phyloP scores from a whole-genome alignment of 1,140 invertebrate genomes.

The Delia radicum region DNA sequence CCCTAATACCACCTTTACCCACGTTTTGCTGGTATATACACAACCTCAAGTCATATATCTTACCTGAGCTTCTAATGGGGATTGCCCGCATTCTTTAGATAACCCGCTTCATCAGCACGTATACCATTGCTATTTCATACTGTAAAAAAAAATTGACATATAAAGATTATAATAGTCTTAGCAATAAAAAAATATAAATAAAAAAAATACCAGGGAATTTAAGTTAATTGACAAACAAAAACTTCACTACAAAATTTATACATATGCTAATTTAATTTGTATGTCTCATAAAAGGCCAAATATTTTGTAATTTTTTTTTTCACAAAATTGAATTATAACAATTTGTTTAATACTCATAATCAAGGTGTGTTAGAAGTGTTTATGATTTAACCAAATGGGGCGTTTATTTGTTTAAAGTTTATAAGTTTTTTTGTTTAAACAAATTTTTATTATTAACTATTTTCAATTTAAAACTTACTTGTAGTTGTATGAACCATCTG shows the following conservation, averaged over 20 bases:
- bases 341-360: background rate
- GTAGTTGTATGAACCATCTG: slow-evolving; percentile 58
- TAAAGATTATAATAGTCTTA: slow-evolving; percentile 16
- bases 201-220: background rate
- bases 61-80: slow-evolving; percentile 58
- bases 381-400: background rate
- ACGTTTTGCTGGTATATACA: too few species aligned
- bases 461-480: too few species aligned
- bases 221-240: background rate
- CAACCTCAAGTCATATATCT: slow-evolving; percentile 13
- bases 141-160: slow-evolving; percentile 38
- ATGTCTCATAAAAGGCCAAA: slow-evolving; percentile 5
- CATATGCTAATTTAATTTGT: background rate
- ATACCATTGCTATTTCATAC: slow-evolving; percentile 66
- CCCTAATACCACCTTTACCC: too few species aligned
- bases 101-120: slow-evolving; percentile 63
- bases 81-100: slow-evolving; percentile 59
- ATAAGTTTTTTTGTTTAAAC: background rate
- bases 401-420: background rate
- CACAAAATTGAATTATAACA: background rate
- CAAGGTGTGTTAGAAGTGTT: background rate
- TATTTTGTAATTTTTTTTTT: background rate
- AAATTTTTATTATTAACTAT: background rate
- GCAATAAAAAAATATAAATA: too few species aligned
- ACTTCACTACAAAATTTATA: background rate